Evolutionary conservation across 1,140 invertebrate species (phyloP).

Genomic region (Heliconius hewitsoni): DNA sequence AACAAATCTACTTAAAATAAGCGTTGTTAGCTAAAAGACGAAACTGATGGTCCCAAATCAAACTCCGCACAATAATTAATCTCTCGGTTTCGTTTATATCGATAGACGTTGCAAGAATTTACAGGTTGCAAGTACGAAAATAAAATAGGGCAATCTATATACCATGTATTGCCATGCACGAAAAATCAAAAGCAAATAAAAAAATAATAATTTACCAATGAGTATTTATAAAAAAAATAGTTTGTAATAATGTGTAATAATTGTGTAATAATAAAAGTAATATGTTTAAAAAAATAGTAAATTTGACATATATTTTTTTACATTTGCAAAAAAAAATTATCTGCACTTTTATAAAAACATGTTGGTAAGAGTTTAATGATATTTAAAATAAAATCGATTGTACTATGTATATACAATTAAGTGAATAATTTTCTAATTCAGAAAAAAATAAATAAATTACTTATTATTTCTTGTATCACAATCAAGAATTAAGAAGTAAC

Average conservation of each 20-base stretch:
- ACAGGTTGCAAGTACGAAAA: background rate
- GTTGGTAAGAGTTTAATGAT: background rate
- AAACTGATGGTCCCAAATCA: slow-evolving; percentile 26
- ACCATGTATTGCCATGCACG: slow-evolving; percentile 36
- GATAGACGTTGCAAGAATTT: slow-evolving; percentile 7
- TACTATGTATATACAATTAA: background rate
- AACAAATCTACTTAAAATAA: slow-evolving; percentile 9
- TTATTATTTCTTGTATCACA: slow-evolving; percentile 36
- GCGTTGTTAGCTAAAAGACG: slow-evolving; percentile 12
- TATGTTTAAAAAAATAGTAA: slow-evolving; percentile 26
- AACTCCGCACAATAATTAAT: slow-evolving; percentile 41
- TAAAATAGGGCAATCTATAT: slow-evolving; percentile 25
- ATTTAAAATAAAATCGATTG: background rate
- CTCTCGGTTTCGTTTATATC: slow-evolving; percentile 39
- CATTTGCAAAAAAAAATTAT: background rate
- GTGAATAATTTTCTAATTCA: background rate
- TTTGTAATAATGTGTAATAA: too few relatives aligned
- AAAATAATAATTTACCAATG: slow-evolving; percentile 48
- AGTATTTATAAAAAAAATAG: slow-evolving; percentile 50
- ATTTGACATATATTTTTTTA: background rate
- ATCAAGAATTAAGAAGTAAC: slow-evolving; percentile 36
- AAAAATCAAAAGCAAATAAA: slow-evolving; percentile 40
- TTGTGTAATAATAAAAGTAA: too few relatives aligned
- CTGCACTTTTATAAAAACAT: background rate
- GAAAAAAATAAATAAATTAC: slow-evolving; percentile 21